A percentile compares a stretch with the other conserved stretches of the same genome.
Conservation (phyloP, 2,888 invertebrate genomes). For the Erynnis tages region DNA sequence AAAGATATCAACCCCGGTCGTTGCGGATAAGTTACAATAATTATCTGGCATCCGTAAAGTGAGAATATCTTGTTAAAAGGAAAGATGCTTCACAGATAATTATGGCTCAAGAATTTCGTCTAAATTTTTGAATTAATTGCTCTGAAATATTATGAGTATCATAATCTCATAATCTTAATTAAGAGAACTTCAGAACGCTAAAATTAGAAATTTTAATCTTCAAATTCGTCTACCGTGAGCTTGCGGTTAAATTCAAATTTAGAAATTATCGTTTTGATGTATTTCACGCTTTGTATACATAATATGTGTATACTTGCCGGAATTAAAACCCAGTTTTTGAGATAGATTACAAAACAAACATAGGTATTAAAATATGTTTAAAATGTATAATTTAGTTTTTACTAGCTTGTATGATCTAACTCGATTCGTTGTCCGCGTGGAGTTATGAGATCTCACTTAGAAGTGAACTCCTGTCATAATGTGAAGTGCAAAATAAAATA, state of each 20-base stretch:
- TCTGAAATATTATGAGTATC: conserved; percentile 74
- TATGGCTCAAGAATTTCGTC: conserved; percentile 54
- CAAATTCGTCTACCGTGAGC: conserved; percentile 52
- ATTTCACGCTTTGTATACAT: neutral
- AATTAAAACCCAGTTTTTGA: neutral
- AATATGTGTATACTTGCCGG: neutral
- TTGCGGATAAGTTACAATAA: conserved; percentile 36
- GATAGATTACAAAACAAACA: no score
- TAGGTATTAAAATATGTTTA: no score
- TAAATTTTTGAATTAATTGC: conserved; percentile 73
- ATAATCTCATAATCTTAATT: conserved; percentile 79
- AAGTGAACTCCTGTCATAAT: no score
- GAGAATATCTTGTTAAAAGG: conserved; percentile 45
- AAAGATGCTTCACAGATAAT: conserved; percentile 58
- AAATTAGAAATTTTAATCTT: conserved; percentile 74
- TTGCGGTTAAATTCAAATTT: conserved; percentile 48
- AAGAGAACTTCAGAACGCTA: conserved; percentile 67
- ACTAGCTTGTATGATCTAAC: no score
- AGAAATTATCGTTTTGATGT: conserved; percentile 42
- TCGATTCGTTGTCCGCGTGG: no score
- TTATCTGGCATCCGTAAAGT: conserved; percentile 37
- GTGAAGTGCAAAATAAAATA: no score
- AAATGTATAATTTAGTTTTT: no score
- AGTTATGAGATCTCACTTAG: no score
- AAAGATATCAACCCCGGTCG: conserved; percentile 25